A percentile compares a stretch with the other conserved stretches of the same genome.
Conservation (phyloP, 2,888 invertebrate genomes). For the Tenthredo livida region DNA sequence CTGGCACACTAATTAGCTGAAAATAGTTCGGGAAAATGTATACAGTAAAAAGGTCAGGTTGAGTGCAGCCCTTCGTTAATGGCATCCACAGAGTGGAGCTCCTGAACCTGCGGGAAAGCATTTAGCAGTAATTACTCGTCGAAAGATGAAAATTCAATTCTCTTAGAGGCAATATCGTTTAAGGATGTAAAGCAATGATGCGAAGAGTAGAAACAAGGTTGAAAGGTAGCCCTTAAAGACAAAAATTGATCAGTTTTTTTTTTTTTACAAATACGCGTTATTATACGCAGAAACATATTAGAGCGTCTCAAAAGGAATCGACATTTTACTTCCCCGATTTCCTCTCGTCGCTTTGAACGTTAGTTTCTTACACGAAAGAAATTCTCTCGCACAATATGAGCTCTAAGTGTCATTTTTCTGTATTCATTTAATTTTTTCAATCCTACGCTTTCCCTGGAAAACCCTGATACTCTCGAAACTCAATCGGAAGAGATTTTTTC, state of each 20-base stretch:
- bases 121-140: constrained; percentile 40
- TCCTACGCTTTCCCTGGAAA: no score
- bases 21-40: constrained; percentile 43
- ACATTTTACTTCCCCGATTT: no score
- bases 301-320: no score
- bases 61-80: constrained; percentile 35
- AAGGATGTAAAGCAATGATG: constrained; percentile 21
- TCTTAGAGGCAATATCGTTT: constrained; percentile 23
- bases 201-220: background rate
- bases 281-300: background rate
- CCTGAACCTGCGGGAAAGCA: constrained; percentile 33
- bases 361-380: no score
- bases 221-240: background rate
- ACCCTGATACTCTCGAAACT: no score
- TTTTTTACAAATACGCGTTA: background rate
- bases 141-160: constrained; percentile 40
- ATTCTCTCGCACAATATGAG: no score
- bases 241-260: background rate
- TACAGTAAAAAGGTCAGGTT: constrained; percentile 25
- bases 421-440: no score
- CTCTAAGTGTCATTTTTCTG: no score
- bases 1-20: constrained; percentile 54
- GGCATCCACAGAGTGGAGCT: constrained; percentile 10
- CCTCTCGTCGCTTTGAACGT: no score
- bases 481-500: no score